Evolutionary conservation across 2,797 vertebrate genomes (phyloP).

Genomic region (Cirrhinus molitorella): DNA sequence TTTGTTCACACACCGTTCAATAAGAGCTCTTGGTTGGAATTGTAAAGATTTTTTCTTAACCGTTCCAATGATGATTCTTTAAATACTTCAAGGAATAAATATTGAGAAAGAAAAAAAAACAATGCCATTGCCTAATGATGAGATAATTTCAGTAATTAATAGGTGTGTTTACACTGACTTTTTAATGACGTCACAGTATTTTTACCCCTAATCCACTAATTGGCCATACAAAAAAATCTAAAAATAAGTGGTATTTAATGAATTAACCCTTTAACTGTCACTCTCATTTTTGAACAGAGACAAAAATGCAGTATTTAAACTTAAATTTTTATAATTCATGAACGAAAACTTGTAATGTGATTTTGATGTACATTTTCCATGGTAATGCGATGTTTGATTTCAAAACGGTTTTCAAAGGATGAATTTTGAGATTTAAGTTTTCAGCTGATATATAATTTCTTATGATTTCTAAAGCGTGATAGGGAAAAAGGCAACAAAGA

Average conservation of each 20-base stretch:
- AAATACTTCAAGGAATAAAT: neutral
- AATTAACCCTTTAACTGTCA: no score
- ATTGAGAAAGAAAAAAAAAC: neutral
- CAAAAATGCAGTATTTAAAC: no score
- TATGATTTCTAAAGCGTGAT: no score
- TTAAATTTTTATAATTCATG: no score
- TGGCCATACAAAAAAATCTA: neutral
- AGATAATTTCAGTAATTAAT: neutral
- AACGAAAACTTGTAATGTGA: no score
- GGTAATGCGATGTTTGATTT: no score
- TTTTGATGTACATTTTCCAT: no score
- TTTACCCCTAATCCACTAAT: neutral
- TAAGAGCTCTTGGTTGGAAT: neutral
- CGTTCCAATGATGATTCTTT: neutral
- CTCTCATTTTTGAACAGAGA: no score
- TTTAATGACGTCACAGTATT: neutral
- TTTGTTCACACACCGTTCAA: constrained; percentile 7
- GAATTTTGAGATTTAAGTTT: no score
- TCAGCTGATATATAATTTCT: no score
- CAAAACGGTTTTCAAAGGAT: no score
- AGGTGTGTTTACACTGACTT: neutral
- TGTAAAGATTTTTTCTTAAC: neutral
- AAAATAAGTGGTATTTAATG: neutral
- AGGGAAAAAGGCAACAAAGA: no score
- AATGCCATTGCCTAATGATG: neutral